These are phyloP conservation scores for Neodiprion pinetum DNA, from an alignment of 1,140 invertebrate genomes.

Conservation along the genomic window DNA sequence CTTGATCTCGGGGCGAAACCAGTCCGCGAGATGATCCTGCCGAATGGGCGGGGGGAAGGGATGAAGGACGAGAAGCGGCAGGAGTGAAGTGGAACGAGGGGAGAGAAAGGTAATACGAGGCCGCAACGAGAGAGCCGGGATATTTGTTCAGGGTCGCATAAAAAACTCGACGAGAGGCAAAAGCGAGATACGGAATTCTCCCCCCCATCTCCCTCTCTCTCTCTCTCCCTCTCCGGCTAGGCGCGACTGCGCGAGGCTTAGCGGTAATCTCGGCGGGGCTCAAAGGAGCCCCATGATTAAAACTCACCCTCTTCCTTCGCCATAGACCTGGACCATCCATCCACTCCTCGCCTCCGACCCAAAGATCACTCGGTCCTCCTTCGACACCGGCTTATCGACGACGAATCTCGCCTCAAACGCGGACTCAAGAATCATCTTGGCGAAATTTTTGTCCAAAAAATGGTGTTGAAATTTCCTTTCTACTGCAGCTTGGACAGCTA, in stretches of 20 bases:
- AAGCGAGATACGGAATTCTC: constrained; percentile 16
- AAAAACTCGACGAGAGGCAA: neutral
- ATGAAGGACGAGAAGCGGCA: neutral
- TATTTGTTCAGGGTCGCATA: constrained; percentile 13
- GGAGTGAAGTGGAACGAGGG: neutral
- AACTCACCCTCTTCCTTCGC: constrained; percentile 4
- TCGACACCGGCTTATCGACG: constrained; percentile 3
- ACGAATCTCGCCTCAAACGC: neutral
- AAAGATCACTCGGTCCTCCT: neutral
- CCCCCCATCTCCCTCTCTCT: constrained; percentile 22
- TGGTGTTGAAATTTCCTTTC: too few relatives aligned
- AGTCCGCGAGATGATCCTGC: neutral
- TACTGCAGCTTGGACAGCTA: too few relatives aligned
- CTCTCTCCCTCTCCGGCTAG: constrained; percentile 28
- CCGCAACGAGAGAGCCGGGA: neutral
- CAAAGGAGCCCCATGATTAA: constrained; percentile 7
- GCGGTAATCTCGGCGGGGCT: constrained; percentile 6
- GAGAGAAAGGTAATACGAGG: neutral
- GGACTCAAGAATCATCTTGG: too few relatives aligned
- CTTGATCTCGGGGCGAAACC: neutral
- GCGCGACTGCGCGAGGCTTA: constrained; percentile 8
- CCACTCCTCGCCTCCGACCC: too few relatives aligned
- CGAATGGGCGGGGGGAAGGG: neutral
- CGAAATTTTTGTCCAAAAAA: too few relatives aligned
- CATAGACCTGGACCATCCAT: neutral